phyloP scores from a whole-genome alignment of 2,888 invertebrate genomes.

The Diarsia mendica region DNA sequence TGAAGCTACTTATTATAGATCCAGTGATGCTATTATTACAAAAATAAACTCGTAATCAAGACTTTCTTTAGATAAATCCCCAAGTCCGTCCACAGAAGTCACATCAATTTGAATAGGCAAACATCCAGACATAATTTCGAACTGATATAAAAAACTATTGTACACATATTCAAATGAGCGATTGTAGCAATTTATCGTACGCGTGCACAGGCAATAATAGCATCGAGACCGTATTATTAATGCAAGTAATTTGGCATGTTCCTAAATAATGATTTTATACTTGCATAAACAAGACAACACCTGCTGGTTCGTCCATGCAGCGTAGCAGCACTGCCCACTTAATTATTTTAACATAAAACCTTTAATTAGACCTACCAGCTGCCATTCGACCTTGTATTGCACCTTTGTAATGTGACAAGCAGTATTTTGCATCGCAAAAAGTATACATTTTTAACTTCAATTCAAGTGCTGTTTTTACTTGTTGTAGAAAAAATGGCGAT shows the following conservation, averaged over 20 bases:
- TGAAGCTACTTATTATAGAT: neutral
- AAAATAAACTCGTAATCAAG: constrained; percentile 2
- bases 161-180: constrained; percentile 65
- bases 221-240: constrained; percentile 75
- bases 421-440: constrained; percentile 87
- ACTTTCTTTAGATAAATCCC: constrained; percentile 7
- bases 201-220: constrained; percentile 70
- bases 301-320: constrained; percentile 75
- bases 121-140: constrained; percentile 43
- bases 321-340: constrained; percentile 78
- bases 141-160: constrained; percentile 52
- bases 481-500: constrained; percentile 73
- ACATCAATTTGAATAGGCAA: constrained; percentile 45
- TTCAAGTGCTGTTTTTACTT: constrained; percentile 73
- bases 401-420: constrained; percentile 86
- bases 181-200: constrained; percentile 67
- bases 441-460: constrained; percentile 82
- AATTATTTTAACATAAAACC: constrained; percentile 90
- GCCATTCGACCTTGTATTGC: constrained; percentile 85
- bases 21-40: neutral
- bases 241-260: constrained; percentile 84
- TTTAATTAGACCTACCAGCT: constrained; percentile 88
- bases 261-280: constrained; percentile 88
- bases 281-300: constrained; percentile 84
- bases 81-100: neutral